phyloP scores from a whole-genome alignment of 2,888 invertebrate genomes.

The Perithous albicinctus region DNA sequence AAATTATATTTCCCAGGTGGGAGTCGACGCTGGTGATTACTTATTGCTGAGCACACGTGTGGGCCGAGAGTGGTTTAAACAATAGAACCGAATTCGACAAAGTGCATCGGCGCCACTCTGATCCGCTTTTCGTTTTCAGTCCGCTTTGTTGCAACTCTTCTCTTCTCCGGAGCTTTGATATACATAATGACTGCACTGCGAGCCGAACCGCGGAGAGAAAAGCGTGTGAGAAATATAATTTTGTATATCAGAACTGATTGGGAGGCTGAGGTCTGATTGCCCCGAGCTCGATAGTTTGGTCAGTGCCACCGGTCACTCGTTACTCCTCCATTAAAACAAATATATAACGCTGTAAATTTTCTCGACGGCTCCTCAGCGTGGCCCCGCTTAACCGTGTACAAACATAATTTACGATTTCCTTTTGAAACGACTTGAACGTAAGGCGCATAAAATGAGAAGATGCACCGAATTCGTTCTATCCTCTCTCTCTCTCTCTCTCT shows the following conservation, averaged over 20 bases:
- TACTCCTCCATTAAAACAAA: conserved; percentile 70
- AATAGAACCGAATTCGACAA: conserved; percentile 30
- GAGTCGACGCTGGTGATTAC: background rate
- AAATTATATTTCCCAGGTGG: conserved; percentile 45
- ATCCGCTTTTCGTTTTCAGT: conserved; percentile 6
- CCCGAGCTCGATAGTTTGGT: conserved; percentile 52
- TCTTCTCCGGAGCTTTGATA: too few relatives aligned
- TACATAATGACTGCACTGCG: too few relatives aligned
- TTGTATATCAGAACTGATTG: conserved; percentile 48
- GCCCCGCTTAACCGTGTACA: conserved; percentile 40
- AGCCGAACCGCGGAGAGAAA: conserved; percentile 7
- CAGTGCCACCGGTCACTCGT: conserved; percentile 64
- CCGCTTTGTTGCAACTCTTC: too few relatives aligned
- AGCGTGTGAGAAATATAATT: conserved; percentile 20
- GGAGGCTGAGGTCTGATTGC: conserved; percentile 43
- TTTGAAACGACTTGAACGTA: conserved; percentile 42
- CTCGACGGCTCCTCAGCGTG: conserved; percentile 50
- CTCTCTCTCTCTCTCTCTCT: conserved; percentile 2
- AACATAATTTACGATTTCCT: conserved; percentile 66
- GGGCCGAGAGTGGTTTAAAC: conserved; percentile 22
- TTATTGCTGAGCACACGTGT: background rate
- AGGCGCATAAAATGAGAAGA: conserved; percentile 42
- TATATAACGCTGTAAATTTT: conserved; percentile 69
- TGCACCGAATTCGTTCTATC: conserved; percentile 38
- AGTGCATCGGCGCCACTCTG: conserved; percentile 23